These are phyloP conservation scores for Cataglyphis livida DNA, from an alignment of 2,888 invertebrate genomes.

Conservation along the genomic window DNA sequence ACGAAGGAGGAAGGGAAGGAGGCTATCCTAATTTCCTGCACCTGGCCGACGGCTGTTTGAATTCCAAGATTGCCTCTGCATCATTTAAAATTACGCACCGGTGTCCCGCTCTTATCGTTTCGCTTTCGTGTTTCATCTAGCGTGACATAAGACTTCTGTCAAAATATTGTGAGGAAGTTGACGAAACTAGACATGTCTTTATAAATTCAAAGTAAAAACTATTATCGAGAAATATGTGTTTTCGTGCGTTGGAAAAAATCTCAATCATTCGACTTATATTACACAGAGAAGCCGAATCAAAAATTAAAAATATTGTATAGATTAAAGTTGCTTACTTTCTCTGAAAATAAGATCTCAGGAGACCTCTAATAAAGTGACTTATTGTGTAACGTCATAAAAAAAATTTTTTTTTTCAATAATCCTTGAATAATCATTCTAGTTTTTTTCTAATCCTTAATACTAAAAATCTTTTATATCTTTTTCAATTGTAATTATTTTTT, in stretches of 20 bases:
- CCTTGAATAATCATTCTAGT: not conserved
- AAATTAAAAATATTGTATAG: not conserved
- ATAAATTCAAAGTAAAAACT: not conserved
- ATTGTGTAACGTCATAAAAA: not conserved
- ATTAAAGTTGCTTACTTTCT: not conserved
- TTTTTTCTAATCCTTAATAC: not conserved
- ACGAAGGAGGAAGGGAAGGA: not conserved
- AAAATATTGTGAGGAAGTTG: conserved; percentile 5
- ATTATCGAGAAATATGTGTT: not conserved
- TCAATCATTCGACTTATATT: not conserved
- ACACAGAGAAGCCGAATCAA: not conserved
- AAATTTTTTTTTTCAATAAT: not conserved
- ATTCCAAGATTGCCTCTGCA: conserved; percentile 77
- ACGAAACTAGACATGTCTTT: not conserved
- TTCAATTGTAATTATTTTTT: not conserved
- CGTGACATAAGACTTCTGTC: not conserved
- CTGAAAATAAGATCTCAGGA: not conserved
- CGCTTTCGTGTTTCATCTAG: conserved; percentile 20
- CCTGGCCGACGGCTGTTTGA: conserved; percentile 72
- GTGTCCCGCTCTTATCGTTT: conserved; percentile 10
- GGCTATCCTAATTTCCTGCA: conserved; percentile 64
- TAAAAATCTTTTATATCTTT: not conserved
- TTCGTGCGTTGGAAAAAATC: not conserved
- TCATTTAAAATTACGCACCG: conserved; percentile 71
- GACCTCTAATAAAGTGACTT: not conserved